These are phyloP conservation scores for Chascanopsetta lugubris DNA, from an alignment of 2,113 vertebrate species.

Conservation along the genomic window DNA sequence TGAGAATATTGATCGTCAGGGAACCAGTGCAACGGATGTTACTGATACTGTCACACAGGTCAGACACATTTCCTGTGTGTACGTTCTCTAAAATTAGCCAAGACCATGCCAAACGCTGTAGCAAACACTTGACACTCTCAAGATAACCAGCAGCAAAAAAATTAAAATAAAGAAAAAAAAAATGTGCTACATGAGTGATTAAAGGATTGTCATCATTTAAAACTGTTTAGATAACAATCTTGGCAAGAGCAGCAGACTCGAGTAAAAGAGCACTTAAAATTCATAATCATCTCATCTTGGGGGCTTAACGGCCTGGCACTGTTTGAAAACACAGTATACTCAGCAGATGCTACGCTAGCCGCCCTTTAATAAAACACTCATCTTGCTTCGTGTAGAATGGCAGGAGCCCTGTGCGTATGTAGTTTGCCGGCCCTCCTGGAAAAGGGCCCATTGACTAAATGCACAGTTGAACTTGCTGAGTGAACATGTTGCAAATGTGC, in stretches of 20 bases:
- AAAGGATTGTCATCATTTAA: constrained; percentile 30
- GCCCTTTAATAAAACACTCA: constrained; percentile 59
- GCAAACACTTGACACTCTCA: not conserved
- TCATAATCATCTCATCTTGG: constrained; percentile 52
- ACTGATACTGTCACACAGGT: not conserved
- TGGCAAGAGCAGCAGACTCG: constrained; percentile 25
- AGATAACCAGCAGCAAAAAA: not conserved
- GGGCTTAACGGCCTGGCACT: constrained; percentile 57
- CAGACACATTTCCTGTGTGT: not conserved
- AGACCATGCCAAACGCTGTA: not conserved
- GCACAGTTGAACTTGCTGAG: constrained; percentile 57
- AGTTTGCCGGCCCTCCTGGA: constrained; percentile 33
- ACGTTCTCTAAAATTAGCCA: not conserved
- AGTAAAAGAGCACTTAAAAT: constrained; percentile 53
- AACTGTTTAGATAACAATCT: constrained; percentile 35
- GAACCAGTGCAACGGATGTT: not conserved
- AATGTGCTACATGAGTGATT: constrained; percentile 15
- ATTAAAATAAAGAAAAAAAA: not conserved
- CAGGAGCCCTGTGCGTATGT: constrained; percentile 28
- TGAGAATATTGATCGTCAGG: not conserved
- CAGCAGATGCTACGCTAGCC: constrained; percentile 42
- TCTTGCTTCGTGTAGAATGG: constrained; percentile 48
- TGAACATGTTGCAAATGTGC: constrained; percentile 70
- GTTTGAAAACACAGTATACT: constrained; percentile 43
- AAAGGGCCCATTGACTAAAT: constrained; percentile 54